A percentile compares a stretch with the other conserved stretches of the same genome.
Conservation (phyloP, 2,113 vertebrate genomes). For the Pongo abelii region DNA sequence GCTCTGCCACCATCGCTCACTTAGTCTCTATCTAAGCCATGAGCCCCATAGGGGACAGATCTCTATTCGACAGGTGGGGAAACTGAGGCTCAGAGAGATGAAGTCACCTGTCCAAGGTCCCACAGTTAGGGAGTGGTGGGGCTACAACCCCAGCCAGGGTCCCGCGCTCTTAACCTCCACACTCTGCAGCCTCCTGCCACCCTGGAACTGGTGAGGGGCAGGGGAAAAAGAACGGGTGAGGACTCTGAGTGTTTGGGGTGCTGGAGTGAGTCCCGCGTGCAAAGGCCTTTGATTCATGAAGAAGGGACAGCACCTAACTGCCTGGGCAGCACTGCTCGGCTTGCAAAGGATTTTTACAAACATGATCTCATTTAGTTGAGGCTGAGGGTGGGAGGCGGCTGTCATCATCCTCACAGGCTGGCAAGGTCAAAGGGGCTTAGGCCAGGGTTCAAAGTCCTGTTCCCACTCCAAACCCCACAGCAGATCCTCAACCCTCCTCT, state of each 20-base stretch:
- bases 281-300: background rate
- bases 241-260: fast-evolving
- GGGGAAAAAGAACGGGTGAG: fast-evolving
- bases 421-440: background rate
- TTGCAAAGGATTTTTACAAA: background rate
- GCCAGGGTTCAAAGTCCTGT: background rate
- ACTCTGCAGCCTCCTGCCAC: background rate
- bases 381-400: background rate
- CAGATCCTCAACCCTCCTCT: background rate
- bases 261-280: background rate
- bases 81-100: background rate
- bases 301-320: background rate
- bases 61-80: background rate
- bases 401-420: background rate
- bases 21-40: background rate
- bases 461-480: background rate
- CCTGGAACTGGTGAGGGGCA: background rate
- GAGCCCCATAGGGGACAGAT: background rate
- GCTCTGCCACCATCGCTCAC: background rate
- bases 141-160: too few relatives aligned
- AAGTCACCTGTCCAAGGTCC: background rate
- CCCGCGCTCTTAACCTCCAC: background rate
- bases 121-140: background rate
- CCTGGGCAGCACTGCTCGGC: background rate
- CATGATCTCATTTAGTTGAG: background rate